Evolutionary conservation across 2,888 invertebrate genomes (phyloP).

Genomic region (Dasysyrphus albostriatus): DNA sequence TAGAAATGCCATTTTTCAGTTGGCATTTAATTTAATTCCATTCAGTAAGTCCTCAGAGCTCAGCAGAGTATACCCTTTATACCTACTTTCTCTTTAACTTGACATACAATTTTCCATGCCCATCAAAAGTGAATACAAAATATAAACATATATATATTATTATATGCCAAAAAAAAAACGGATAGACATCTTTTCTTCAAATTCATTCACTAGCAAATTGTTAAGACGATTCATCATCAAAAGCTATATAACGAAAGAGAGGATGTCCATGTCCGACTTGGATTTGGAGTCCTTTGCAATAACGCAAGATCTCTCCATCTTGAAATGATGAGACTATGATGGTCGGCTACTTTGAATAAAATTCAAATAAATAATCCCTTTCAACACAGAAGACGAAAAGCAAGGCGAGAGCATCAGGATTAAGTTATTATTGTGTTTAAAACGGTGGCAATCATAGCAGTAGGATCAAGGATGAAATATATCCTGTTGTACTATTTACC

Average conservation of each 20-base stretch:
- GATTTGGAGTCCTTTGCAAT: conserved; percentile 36
- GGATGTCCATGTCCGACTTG: conserved; percentile 35
- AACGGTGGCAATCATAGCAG: conserved; percentile 71
- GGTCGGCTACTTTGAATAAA: conserved; percentile 63
- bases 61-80: background rate
- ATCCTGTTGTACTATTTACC: conserved; percentile 15
- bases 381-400: conserved; percentile 5
- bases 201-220: conserved; percentile 58
- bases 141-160: conserved; percentile 1
- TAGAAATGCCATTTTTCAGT: conserved; percentile 45
- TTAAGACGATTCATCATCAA: conserved; percentile 68
- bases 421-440: conserved; percentile 65
- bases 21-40: conserved; percentile 38
- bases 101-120: conserved; percentile 28
- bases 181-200: conserved; percentile 37
- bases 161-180: background rate
- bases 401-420: conserved; percentile 28
- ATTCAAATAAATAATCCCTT: conserved; percentile 62
- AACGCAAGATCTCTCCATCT: conserved; percentile 32
- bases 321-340: conserved; percentile 27
- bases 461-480: conserved; percentile 45
- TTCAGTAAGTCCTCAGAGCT: background rate
- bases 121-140: conserved; percentile 29
- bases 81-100: conserved; percentile 18
- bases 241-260: conserved; percentile 32